A percentile compares a stretch with the other conserved stretches of the same genome.
Conservation (phyloP, 1,140 invertebrate genomes). For the Metaphire vulgaris region DNA sequence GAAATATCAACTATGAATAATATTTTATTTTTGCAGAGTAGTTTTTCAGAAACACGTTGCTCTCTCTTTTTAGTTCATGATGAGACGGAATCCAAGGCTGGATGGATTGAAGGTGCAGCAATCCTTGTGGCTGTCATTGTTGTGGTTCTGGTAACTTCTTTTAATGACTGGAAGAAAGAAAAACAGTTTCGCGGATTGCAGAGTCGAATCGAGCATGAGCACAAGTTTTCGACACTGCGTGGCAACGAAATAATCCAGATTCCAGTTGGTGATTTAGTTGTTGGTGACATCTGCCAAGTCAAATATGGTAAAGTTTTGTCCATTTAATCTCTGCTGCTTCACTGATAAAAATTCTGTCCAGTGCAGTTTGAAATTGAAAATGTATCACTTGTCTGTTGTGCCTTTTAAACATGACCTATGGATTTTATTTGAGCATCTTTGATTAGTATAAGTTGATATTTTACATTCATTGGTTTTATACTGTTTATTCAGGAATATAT, state of each 20-base stretch:
- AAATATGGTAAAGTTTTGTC: constrained; percentile 60
- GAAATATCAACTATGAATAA: no score
- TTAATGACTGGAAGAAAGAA: constrained; percentile 99
- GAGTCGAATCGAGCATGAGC: constrained; percentile 95
- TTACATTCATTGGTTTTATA: no score
- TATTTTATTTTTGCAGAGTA: no score
- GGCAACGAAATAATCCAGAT: constrained; percentile 64
- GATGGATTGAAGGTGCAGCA: constrained; percentile 96
- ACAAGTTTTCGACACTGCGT: constrained; percentile 94
- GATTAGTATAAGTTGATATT: no score
- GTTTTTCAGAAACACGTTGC: no score
- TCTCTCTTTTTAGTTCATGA: constrained; percentile 54
- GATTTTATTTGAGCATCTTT: no score
- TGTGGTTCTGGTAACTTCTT: constrained; percentile 95
- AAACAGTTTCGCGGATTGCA: constrained; percentile 94
- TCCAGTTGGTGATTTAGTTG: constrained; percentile 32
- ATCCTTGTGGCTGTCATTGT: constrained; percentile 96
- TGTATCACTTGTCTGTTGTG: no score
- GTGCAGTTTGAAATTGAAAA: no score
- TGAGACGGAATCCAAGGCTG: constrained; percentile 80
- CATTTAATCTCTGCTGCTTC: no score
- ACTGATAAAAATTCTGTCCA: no score
- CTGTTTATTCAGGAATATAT: no score
- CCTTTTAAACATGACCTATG: no score
- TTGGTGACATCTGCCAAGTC: constrained; percentile 68